phyloP scores from a whole-genome alignment of 2,888 invertebrate genomes.

The Eledone cirrhosa region DNA sequence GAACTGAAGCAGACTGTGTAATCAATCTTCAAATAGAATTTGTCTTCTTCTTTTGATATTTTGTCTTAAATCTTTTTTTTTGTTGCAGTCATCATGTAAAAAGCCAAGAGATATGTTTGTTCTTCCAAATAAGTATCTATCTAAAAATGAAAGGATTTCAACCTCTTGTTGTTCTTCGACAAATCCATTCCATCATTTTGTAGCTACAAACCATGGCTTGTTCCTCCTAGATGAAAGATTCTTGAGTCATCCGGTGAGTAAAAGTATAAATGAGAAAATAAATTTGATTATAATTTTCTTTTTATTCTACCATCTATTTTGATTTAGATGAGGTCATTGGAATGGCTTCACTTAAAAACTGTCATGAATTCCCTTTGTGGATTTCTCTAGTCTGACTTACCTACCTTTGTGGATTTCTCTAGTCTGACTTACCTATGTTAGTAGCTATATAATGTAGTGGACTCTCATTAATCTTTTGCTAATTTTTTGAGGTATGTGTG shows the following conservation, averaged over 20 bases:
- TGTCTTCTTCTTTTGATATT: background rate
- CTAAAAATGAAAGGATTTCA: constrained; percentile 43
- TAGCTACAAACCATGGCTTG: constrained; percentile 52
- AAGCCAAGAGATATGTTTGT: constrained; percentile 47
- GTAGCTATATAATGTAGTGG: too few relatives aligned
- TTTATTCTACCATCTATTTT: background rate
- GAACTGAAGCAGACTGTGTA: background rate
- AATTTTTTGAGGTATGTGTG: too few relatives aligned
- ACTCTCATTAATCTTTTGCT: too few relatives aligned
- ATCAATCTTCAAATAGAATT: too few relatives aligned
- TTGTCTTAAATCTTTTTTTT: background rate
- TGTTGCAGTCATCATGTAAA: constrained; percentile 34
- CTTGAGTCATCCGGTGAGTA: constrained; percentile 48
- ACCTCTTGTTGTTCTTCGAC: constrained; percentile 36
- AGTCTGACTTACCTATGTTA: too few relatives aligned
- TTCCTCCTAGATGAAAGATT: constrained; percentile 55
- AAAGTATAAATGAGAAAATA: background rate
- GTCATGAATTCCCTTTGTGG: too few relatives aligned
- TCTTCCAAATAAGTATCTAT: constrained; percentile 43
- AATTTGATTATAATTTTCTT: background rate
- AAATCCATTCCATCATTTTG: constrained; percentile 44
- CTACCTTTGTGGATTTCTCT: too few relatives aligned
- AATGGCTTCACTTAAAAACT: too few relatives aligned
- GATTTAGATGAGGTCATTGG: too few relatives aligned
- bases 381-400: too few relatives aligned